Conservation (phyloP, 2,888 invertebrate species). For the Siphlonurus alternatus region DNA sequence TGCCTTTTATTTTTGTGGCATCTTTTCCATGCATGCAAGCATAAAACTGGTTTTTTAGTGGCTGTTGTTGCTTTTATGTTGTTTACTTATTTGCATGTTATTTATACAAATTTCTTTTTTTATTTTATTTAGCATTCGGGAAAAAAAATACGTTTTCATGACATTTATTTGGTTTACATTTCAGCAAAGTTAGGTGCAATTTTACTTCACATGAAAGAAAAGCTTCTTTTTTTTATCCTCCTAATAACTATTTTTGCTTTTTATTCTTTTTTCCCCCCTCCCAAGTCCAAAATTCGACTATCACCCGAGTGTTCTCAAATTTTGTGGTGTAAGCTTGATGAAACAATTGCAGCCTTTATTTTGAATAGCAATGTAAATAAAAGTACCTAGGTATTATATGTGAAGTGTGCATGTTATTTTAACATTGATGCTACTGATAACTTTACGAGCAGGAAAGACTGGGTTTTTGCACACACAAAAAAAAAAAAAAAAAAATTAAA, state of each 20-base stretch:
- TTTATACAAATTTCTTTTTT: not conserved
- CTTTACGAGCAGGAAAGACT: too few relatives aligned
- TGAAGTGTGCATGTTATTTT: too few relatives aligned
- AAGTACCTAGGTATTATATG: too few relatives aligned
- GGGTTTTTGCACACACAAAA: too few relatives aligned
- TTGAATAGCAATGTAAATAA: too few relatives aligned
- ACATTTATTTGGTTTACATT: not conserved
- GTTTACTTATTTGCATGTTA: not conserved
- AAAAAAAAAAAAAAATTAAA: too few relatives aligned
- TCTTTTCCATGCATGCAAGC: not conserved
- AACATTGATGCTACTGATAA: too few relatives aligned
- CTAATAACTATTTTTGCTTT: not conserved
- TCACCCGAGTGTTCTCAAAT: too few relatives aligned
- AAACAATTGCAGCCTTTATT: too few relatives aligned
- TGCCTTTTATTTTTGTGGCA: not conserved
- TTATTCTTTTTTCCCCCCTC: not conserved
- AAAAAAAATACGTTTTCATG: too few relatives aligned
- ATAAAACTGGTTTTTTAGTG: not conserved
- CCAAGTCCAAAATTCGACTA: too few relatives aligned
- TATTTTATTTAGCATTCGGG: not conserved
- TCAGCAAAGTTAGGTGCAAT: not conserved
- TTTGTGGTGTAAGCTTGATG: too few relatives aligned
- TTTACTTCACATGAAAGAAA: not conserved
- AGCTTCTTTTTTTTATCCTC: not conserved
- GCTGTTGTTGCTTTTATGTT: not conserved